Evolutionary conservation across 2,888 invertebrate species (phyloP), one percentile per base, ranked within the genome.

Genomic region (Polydrusus pterygomalis): DNA sequence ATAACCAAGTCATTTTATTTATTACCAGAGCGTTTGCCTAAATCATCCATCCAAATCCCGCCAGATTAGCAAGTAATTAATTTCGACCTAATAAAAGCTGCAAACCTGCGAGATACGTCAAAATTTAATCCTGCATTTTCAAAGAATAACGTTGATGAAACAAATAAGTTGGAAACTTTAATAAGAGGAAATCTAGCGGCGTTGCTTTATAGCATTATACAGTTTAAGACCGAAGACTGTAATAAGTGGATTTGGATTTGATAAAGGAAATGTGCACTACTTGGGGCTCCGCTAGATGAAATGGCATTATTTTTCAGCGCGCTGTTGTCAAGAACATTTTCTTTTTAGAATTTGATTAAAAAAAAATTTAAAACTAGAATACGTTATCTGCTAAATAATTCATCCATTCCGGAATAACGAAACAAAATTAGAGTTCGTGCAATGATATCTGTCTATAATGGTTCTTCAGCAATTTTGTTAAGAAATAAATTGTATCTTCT

Each of bases 211-310:
- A 51, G 60, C 60, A 81, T 80, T 79, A 80, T 79, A 80, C 77
- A 74, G 76, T 77, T 79, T 81, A 72, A 72, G 75, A 74, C 65
- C 75, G 75, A 79, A 75, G 79, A 78, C 75, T 75, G 80, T 79
- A 82, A 82, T 82, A 80, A 82, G 80, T 78, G 73, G 73, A 73
- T 73, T 65, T 60, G 80, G 70, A 80, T 81, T 78, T 82, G 81
- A 82, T 82, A 82, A 81, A 81, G 80, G 80, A 78, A 82, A 82
- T 81, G 79, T 79, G 79, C 80, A 79, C 78, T 77, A 78, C 77
- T 81, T 74, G 72, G 73, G 79, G 80, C 78, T 75, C 78, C 74
- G 78, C 77, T 78, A 79, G 80, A 76, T 79, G 77, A 79, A 77
- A 79, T 80, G 78, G 79, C 80, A 73, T 30, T 70, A 64, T 69